Evolutionary conservation across 1,140 invertebrate genomes (phyloP).

Genomic region (Drosophila mojavensis): DNA sequence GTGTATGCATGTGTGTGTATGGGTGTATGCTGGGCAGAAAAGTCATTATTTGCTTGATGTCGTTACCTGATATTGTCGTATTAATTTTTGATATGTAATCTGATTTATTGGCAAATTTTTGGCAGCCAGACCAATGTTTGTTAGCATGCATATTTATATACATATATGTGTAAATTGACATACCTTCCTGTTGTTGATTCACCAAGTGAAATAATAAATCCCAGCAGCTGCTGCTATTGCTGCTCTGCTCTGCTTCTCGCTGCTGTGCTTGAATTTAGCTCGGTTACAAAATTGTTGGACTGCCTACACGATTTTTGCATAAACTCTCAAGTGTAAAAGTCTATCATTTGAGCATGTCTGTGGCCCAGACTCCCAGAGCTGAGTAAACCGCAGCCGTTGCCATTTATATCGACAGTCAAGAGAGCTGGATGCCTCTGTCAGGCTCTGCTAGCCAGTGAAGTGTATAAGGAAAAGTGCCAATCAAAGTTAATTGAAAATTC

Average conservation of each 20-base stretch:
- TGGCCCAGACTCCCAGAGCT: slow-evolving; percentile 4
- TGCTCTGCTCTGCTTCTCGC: neutral
- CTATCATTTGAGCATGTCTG: slow-evolving; percentile 53
- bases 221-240: slow-evolving; percentile 7
- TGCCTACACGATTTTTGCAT: slow-evolving; percentile 48
- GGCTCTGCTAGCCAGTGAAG: slow-evolving; percentile 44
- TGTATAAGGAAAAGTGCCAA: slow-evolving; percentile 77
- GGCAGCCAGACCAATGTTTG: slow-evolving; percentile 30
- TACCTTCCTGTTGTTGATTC: slow-evolving; percentile 57
- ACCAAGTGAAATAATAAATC: slow-evolving; percentile 59
- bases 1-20: neutral
- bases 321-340: slow-evolving; percentile 45
- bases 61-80: slow-evolving; percentile 49
- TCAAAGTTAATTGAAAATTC: slow-evolving; percentile 83
- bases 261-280: slow-evolving; percentile 8
- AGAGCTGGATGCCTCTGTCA: slow-evolving; percentile 6
- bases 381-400: slow-evolving; percentile 27
- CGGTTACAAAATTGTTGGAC: slow-evolving; percentile 15
- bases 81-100: slow-evolving; percentile 53
- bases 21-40: slow-evolving; percentile 5
- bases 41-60: slow-evolving; percentile 41
- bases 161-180: slow-evolving; percentile 37
- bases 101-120: slow-evolving; percentile 59
- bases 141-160: slow-evolving; percentile 10
- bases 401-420: slow-evolving; percentile 31